Base-by-base conservation (phyloP, 2,797 vertebrate species). In the Sebastes trivittatus region DNA sequence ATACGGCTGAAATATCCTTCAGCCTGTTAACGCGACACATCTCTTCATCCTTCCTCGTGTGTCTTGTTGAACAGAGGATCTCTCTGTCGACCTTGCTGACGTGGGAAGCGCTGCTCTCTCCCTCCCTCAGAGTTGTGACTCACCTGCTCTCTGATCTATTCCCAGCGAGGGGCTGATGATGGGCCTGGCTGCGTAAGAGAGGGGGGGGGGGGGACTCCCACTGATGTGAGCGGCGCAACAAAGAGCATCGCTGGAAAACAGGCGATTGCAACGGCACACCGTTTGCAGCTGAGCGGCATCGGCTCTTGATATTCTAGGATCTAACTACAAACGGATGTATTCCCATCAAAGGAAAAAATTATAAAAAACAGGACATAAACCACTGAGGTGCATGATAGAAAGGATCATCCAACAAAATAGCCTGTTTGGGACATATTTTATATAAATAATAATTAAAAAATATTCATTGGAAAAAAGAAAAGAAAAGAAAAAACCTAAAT, bases 361-460 rank as follows among this genome's bases (percentile, higher is more conserved):
- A 52, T 18, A 60, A 62, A 34, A 29, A 29, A 32, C 22, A 72
- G 42, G 42, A 55, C 36, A 69, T 78, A 54, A 81, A 83, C 62
- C 36, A 81, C 52, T 67, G 34, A 77, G 58, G 58, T 76, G 78
- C 64, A 80, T 56, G 87, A 88, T 54, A 75, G 72, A 91, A 92
- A 92, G 34, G 84, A 92, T 80, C 78, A 90, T 90, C 84, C 87
- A 92, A 92, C 87, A 93, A 87, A 92, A 86, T 69, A 91, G 89
- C 92, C 91, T 87, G 91, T 93, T 95, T 94, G 92, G 94, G 95
- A 95, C 87, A 93, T 89, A 87, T 96, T 96, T 95, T 95, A 95
- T 96, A 96, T 96, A 96, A 96, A 96, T 96, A 96, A 95, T 95
- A 95, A 94, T 95, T 92, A 94, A 95, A 96, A 95, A 95, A 96